A percentile compares a stretch with the other conserved stretches of the same genome.
These are phyloP conservation scores for Dicyrtomina minuta DNA, from an alignment of 2,888 invertebrate species.

Conservation along the genomic window DNA sequence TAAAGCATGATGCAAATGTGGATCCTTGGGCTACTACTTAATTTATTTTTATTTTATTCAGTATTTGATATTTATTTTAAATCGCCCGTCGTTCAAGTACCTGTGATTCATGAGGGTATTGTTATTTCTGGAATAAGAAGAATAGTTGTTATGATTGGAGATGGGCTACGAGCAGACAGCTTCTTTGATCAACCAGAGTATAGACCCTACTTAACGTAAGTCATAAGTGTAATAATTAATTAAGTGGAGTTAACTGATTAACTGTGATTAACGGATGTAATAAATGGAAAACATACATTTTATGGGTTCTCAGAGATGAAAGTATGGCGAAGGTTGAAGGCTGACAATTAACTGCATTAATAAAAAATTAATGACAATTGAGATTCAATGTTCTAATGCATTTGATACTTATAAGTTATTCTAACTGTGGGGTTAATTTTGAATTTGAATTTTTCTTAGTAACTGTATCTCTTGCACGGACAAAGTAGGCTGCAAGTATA, in stretches of 20 bases:
- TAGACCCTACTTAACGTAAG: conserved; percentile 68
- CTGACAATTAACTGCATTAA: no score
- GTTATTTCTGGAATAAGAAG: conserved; percentile 66
- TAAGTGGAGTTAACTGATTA: no score
- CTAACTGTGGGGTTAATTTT: no score
- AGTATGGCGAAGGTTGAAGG: neutral
- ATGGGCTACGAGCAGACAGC: conserved; percentile 87
- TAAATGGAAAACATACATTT: neutral
- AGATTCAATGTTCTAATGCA: no score
- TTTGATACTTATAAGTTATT: no score
- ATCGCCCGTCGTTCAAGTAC: conserved; percentile 73
- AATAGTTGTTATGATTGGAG: conserved; percentile 83
- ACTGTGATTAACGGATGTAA: no score
- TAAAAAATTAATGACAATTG: no score
- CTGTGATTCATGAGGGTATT: conserved; percentile 24
- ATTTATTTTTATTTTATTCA: conserved; percentile 74
- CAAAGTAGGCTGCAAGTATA: no score
- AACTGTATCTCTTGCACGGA: no score
- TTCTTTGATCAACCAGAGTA: conserved; percentile 62
- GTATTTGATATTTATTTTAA: conserved; percentile 92
- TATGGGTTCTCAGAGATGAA: neutral
- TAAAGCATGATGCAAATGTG: conserved; percentile 44
- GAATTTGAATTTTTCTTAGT: no score
- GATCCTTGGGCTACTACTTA: conserved; percentile 65
- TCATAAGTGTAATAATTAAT: conserved; percentile 18